Conservation (phyloP, 2,797 vertebrate species). For the Neomorphus geoffroyi region DNA sequence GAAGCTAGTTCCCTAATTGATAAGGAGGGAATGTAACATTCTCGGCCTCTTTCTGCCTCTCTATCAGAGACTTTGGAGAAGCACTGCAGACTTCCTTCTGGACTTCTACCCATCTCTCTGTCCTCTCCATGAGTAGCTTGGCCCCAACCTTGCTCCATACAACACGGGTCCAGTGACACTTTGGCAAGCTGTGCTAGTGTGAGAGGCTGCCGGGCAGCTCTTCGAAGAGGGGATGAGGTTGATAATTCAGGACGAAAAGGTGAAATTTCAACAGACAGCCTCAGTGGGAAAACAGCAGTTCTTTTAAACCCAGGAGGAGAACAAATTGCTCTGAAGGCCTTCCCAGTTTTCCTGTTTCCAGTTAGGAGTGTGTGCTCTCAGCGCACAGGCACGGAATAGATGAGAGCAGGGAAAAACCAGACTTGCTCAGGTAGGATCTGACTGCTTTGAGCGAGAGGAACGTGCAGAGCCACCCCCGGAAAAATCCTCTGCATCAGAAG, state of each 20-base stretch:
- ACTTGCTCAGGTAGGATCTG: not conserved
- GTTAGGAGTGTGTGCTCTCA: fast-evolving
- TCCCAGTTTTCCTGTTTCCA: not conserved
- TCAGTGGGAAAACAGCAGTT: not conserved
- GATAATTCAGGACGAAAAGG: not conserved
- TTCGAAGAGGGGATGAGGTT: not conserved
- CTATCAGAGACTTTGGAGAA: not conserved
- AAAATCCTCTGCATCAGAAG: not conserved
- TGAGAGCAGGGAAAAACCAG: not conserved
- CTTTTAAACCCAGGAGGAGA: not conserved
- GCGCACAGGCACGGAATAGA: not conserved
- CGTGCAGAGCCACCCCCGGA: not conserved
- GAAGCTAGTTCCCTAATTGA: not conserved
- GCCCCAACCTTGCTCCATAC: not conserved
- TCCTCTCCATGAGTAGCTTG: not conserved
- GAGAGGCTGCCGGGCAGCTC: no score
- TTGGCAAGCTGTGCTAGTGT: no score
- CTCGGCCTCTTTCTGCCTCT: fast-evolving
- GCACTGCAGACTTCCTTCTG: not conserved
- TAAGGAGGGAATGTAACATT: fast-evolving
- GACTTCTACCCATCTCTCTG: not conserved
- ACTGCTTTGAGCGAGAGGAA: not conserved
- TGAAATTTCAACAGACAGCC: not conserved
- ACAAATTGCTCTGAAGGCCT: not conserved
- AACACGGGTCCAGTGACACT: no score